Evolutionary conservation across 2,888 invertebrate species (phyloP), one percentile per base, ranked within the genome.

Genomic region (Conistra vaccinii): DNA sequence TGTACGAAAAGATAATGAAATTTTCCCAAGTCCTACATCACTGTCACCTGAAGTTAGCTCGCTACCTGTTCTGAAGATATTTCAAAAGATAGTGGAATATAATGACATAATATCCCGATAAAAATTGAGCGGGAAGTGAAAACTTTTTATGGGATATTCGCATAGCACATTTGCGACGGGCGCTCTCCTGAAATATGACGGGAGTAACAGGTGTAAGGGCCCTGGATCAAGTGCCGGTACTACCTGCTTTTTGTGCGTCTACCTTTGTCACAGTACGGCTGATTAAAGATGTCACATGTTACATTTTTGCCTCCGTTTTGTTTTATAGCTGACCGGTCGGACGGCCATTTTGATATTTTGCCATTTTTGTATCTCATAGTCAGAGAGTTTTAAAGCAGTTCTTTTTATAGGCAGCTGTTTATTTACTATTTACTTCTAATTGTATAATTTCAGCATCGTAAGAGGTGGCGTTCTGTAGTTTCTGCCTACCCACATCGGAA

Each of bases 131-230:
- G 82, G 81, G 76, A 81, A 84, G 84, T 84, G 81, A 81, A 84
- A 84, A 80, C 68, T 81, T 83, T 85, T 85, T 82, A 76, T 80
- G 75, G 78, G 81, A 83, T 82, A 87, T 88, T 87, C 83, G 83
- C 83, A 80, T 73, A 74, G 77, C 78, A 83, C 72, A 73, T 85
- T 84, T 83, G 80, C 76, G 85, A 84, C 65, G 75, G 69, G 62
- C 76, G 76, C 69, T 76, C 71, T 83, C 62, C 74, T 90, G 87
- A 90, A 89, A 89, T 89, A 91, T 89, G 83, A 78, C 76, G 70
- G 55, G 77, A 87, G 92, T 91, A 92, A 92, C 90, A 92, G 91
- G 90, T 92, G 91, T 88, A 90, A 84, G 84, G 81, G 85, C 87
- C 84, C 83, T 81, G 81, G 81, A 80, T 78, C 68, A 68, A 85